phyloP scores from a whole-genome alignment of 2,113 vertebrate species.

The Dissostichus mawsoni region DNA sequence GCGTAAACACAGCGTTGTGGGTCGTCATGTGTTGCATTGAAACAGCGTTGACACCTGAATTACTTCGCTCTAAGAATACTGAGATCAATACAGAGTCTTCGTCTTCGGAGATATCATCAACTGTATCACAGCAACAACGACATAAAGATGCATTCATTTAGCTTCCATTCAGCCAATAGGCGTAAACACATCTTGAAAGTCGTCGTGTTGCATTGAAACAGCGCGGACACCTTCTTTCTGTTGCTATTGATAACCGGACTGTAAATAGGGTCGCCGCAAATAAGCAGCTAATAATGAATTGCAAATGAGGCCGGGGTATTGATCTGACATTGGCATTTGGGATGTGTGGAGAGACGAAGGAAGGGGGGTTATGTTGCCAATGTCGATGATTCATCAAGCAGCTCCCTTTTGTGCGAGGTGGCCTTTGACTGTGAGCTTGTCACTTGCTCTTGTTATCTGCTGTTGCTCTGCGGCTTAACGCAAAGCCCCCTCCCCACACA shows the following conservation, averaged over 20 bases:
- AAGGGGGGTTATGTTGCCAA: slow-evolving; percentile 63
- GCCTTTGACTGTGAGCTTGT: slow-evolving; percentile 87
- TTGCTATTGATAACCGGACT: slow-evolving; percentile 77
- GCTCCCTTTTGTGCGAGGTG: slow-evolving; percentile 81
- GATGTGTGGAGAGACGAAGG: slow-evolving; percentile 57
- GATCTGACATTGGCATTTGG: slow-evolving; percentile 86
- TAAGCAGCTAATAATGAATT: slow-evolving; percentile 90
- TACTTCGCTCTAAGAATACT: too few species aligned
- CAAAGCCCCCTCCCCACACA: slow-evolving; percentile 69
- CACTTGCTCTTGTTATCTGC: slow-evolving; percentile 86
- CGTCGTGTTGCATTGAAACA: slow-evolving; percentile 12
- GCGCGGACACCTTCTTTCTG: slow-evolving; percentile 40
- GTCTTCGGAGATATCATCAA: too few species aligned
- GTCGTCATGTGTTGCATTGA: slow-evolving; percentile 11
- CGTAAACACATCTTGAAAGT: background rate
- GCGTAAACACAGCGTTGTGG: background rate
- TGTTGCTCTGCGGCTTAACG: slow-evolving; percentile 73
- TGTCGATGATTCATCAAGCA: slow-evolving; percentile 85
- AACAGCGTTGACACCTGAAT: slow-evolving; percentile 40
- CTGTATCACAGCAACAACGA: too few species aligned
- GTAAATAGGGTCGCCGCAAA: slow-evolving; percentile 84
- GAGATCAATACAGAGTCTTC: too few species aligned
- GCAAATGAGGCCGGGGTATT: slow-evolving; percentile 86
- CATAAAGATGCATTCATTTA: too few species aligned
- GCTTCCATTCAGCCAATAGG: too few species aligned